phyloP scores from a whole-genome alignment of 2,797 vertebrate genomes.

The Periparus ater region DNA sequence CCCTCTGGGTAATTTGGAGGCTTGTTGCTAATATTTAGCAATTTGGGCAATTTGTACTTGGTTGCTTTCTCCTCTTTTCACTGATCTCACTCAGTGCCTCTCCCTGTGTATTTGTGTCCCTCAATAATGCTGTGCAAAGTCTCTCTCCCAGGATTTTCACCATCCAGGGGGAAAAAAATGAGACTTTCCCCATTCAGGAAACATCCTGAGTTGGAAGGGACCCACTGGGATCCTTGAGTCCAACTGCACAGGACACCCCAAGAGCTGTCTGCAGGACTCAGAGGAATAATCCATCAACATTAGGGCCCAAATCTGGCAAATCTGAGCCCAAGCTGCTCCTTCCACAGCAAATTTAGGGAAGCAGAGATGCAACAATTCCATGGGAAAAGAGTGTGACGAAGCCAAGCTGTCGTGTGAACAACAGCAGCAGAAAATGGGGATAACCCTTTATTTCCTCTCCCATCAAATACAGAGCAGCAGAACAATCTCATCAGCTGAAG shows the following conservation, averaged over 20 bases:
- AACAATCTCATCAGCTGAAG: background rate
- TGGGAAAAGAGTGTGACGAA: background rate
- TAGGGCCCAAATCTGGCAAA: background rate
- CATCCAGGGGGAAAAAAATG: background rate
- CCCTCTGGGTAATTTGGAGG: background rate
- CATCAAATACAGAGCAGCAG: background rate
- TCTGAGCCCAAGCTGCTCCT: background rate
- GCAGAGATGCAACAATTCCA: rapidly evolving
- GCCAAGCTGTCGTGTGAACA: background rate
- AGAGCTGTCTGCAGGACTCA: rapidly evolving
- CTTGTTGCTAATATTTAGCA: background rate
- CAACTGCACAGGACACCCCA: background rate
- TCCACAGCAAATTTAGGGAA: background rate
- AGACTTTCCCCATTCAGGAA: background rate
- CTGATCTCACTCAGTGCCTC: background rate
- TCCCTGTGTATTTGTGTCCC: background rate
- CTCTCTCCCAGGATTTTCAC: background rate
- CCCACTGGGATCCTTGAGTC: background rate
- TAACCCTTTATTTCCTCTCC: background rate
- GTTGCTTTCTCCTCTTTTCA: background rate
- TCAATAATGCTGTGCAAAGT: rapidly evolving
- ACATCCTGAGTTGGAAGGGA: background rate
- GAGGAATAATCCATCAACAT: background rate
- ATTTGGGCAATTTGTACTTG: background rate
- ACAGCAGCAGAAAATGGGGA: background rate